phyloP scores from a whole-genome alignment of 2,797 vertebrate genomes.

The Hypotaenidia philippensis region DNA sequence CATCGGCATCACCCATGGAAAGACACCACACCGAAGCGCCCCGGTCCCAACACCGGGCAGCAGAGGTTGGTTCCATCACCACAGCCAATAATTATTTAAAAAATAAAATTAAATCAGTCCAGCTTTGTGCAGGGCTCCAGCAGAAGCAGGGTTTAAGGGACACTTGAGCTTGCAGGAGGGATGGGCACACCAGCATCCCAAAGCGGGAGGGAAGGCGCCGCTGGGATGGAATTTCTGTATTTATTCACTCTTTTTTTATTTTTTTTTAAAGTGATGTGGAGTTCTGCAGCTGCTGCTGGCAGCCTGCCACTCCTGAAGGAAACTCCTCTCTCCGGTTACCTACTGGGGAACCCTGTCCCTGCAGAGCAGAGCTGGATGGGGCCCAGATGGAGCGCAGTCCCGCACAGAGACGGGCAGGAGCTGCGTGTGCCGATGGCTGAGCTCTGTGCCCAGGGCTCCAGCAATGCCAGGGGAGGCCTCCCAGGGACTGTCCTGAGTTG shows the following conservation, averaged over 20 bases:
- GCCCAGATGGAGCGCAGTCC: background rate
- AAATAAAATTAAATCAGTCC: background rate
- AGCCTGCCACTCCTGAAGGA: conserved; percentile 54
- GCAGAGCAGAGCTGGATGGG: background rate
- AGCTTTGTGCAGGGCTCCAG: background rate
- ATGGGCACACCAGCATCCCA: background rate
- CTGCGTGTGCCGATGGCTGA: rapidly evolving
- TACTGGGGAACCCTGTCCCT: conserved; percentile 46
- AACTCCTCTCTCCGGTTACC: conserved; percentile 64
- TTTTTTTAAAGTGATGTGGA: background rate
- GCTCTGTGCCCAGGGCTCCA: background rate
- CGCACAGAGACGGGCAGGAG: rapidly evolving
- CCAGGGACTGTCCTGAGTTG: background rate
- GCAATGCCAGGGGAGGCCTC: rapidly evolving
- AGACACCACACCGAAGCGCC: background rate
- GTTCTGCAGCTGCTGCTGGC: conserved; percentile 59
- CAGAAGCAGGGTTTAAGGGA: background rate
- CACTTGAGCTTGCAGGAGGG: background rate
- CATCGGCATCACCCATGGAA: background rate
- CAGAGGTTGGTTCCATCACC: rapidly evolving
- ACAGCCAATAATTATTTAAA: background rate
- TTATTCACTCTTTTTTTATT: background rate
- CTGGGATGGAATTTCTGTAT: background rate
- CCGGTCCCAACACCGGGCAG: background rate
- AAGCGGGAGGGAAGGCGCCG: background rate